These are phyloP conservation scores for Pyrgilauda ruficollis DNA, from an alignment of 2,113 vertebrate genomes.

Conservation along the genomic window DNA sequence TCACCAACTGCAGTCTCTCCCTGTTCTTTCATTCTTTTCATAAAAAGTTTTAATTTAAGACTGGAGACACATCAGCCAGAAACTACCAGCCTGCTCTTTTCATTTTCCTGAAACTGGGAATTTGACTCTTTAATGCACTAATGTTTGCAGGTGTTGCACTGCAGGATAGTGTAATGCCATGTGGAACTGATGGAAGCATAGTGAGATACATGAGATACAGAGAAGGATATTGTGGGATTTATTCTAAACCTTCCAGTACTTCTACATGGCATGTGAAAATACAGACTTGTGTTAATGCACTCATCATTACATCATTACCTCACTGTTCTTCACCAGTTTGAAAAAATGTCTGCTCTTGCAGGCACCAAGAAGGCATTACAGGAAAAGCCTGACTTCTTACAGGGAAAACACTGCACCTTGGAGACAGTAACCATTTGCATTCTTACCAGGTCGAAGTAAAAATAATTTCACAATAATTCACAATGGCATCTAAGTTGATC, in stretches of 20 bases:
- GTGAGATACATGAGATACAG: background rate
- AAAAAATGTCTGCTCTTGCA: background rate
- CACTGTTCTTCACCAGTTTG: background rate
- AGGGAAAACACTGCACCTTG: background rate
- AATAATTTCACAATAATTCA: background rate
- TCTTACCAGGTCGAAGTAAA: background rate
- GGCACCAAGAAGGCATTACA: background rate
- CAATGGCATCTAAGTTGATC: background rate
- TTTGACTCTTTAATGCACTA: background rate
- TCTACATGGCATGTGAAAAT: background rate
- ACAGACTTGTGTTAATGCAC: background rate
- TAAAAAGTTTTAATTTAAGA: background rate
- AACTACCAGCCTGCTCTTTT: background rate
- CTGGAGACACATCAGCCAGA: background rate
- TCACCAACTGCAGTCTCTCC: background rate
- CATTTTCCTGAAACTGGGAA: background rate
- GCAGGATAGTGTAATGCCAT: background rate
- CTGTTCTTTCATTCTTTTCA: background rate
- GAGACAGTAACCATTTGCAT: background rate
- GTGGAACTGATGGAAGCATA: accelerated
- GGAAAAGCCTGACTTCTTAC: background rate
- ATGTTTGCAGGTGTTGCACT: background rate
- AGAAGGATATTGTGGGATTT: background rate
- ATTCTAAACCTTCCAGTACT: background rate
- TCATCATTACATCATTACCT: background rate